phyloP scores from a whole-genome alignment of 1,140 invertebrate species.

The Heliconius hermathena region DNA sequence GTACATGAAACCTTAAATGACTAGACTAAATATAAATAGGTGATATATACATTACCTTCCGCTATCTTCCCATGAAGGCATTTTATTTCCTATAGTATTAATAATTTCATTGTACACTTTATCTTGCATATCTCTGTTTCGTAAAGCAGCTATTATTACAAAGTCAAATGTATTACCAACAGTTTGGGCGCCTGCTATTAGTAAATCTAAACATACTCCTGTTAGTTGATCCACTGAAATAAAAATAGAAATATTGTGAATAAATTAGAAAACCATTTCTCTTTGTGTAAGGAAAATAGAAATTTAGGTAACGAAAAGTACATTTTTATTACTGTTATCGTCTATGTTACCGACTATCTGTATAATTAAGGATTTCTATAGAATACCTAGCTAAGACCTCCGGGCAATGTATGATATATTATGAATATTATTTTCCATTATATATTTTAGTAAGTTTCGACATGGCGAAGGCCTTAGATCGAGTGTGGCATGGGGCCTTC shows the following conservation, averaged over 20 bases:
- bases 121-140: conserved; percentile 86
- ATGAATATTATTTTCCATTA: too few species aligned
- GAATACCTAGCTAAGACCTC: too few species aligned
- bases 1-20: too few species aligned
- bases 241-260: neutral
- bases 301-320: neutral
- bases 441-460: too few species aligned
- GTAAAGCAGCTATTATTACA: conserved; percentile 85
- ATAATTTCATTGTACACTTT: conserved; percentile 87
- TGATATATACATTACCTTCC: conserved; percentile 50
- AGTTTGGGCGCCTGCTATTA: conserved; percentile 87
- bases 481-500: too few species aligned
- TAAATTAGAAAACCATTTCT: too few species aligned
- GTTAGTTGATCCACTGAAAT: conserved; percentile 85
- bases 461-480: too few species aligned
- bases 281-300: neutral
- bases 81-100: conserved; percentile 79
- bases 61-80: conserved; percentile 61
- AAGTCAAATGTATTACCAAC: conserved; percentile 88
- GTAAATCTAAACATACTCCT: conserved; percentile 86
- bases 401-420: too few species aligned
- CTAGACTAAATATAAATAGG: neutral
- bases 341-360: too few species aligned
- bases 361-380: too few species aligned
- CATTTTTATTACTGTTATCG: too few species aligned